A percentile compares a stretch with the other conserved stretches of the same genome.
Evolutionary conservation across 2,113 vertebrate species (phyloP).

Genomic region (Thalassoma bifasciatum): DNA sequence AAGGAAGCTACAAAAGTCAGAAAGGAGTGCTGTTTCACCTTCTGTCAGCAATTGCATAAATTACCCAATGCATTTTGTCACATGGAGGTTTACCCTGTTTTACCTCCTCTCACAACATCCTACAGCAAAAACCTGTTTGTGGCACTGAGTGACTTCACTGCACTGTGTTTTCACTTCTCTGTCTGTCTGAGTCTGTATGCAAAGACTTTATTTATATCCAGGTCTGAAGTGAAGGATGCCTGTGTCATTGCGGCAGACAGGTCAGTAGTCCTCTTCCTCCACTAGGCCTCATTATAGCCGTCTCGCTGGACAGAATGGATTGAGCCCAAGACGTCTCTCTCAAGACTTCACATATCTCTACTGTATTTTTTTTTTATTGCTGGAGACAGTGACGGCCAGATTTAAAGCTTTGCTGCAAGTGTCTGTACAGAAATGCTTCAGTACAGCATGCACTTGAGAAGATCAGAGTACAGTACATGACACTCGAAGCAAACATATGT

Average conservation of each 20-base stretch:
- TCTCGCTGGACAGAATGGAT: constrained; percentile 29
- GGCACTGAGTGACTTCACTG: too few relatives aligned
- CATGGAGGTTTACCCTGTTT: too few relatives aligned
- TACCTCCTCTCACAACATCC: too few relatives aligned
- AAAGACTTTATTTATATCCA: constrained; percentile 52
- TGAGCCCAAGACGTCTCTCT: constrained; percentile 15
- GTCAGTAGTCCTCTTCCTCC: constrained; percentile 32
- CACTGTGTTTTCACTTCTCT: neutral
- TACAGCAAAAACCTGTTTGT: constrained; percentile 31
- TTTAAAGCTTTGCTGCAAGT: constrained; percentile 47
- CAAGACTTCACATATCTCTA: neutral
- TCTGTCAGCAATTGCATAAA: constrained; percentile 29
- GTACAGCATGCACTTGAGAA: too few relatives aligned
- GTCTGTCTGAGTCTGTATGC: constrained; percentile 21
- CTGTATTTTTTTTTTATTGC: neutral
- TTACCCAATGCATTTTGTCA: too few relatives aligned
- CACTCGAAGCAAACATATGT: constrained; percentile 24
- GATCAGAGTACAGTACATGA: too few relatives aligned
- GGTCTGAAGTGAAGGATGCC: constrained; percentile 37
- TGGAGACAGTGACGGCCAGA: constrained; percentile 6
- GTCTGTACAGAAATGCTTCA: constrained; percentile 42
- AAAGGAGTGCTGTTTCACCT: constrained; percentile 27
- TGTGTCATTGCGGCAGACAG: constrained; percentile 47
- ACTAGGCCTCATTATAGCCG: constrained; percentile 53
- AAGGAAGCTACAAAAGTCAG: constrained; percentile 28